phyloP scores from a whole-genome alignment of 2,113 vertebrate genomes.

The Oplegnathus fasciatus region DNA sequence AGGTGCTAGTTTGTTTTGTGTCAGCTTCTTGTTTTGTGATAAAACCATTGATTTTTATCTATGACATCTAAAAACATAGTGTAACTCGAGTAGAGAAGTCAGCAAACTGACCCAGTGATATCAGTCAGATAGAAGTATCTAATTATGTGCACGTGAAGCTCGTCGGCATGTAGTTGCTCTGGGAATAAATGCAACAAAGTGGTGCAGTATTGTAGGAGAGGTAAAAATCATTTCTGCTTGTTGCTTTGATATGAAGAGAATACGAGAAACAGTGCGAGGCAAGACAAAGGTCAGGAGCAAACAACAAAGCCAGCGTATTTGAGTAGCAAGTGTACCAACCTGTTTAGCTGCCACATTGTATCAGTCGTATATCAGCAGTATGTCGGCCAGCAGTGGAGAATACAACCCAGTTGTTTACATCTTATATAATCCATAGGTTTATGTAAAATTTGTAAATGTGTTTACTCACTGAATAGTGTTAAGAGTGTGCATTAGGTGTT shows the following conservation, averaged over 20 bases:
- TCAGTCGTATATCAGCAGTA: conserved; percentile 16
- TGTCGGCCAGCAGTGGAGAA: conserved; percentile 14
- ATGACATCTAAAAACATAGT: too few relatives aligned
- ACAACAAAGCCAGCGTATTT: conserved; percentile 1
- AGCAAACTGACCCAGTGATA: too few relatives aligned
- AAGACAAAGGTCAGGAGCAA: conserved; percentile 19
- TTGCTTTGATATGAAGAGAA: conserved; percentile 25
- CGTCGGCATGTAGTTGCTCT: neutral
- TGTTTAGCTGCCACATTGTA: conserved; percentile 27
- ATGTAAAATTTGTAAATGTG: conserved; percentile 3
- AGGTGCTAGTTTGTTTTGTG: too few relatives aligned
- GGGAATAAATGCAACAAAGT: conserved; percentile 1
- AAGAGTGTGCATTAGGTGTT: neutral
- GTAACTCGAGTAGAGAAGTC: too few relatives aligned
- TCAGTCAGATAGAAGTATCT: neutral
- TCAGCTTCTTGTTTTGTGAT: too few relatives aligned
- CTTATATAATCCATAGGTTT: conserved; percentile 2
- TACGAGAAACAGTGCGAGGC: neutral
- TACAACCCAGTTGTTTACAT: neutral
- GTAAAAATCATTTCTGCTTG: neutral
- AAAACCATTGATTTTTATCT: too few relatives aligned
- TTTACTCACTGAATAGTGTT: neutral
- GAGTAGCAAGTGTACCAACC: neutral
- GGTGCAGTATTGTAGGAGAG: neutral
- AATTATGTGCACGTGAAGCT: neutral